Conservation (phyloP, 2,888 invertebrate species). For the Drosophila peninsularis region DNA sequence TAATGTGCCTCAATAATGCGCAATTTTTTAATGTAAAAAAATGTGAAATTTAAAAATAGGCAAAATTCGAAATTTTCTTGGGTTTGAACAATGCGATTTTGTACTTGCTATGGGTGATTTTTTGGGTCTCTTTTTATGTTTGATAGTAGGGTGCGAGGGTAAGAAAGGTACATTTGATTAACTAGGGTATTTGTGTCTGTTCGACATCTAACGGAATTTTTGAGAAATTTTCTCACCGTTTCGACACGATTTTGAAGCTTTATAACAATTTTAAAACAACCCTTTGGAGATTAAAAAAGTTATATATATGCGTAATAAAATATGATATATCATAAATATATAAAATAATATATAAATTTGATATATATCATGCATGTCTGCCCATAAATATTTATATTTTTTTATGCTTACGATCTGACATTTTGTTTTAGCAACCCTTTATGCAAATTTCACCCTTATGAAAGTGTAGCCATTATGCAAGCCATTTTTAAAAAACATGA, state of each 20-base stretch:
- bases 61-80: slow-evolving; percentile 38
- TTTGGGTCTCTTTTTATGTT: slow-evolving; percentile 29
- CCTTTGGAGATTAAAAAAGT: not conserved
- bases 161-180: slow-evolving; percentile 57
- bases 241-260: not conserved
- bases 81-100: slow-evolving; percentile 49
- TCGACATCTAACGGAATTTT: slow-evolving; percentile 69
- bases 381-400: slow-evolving; percentile 5
- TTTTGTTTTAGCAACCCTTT: slow-evolving; percentile 21
- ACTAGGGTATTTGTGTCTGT: slow-evolving; percentile 26
- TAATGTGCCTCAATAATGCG: slow-evolving; percentile 69
- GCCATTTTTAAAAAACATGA: slow-evolving; percentile 7
- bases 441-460: slow-evolving; percentile 51
- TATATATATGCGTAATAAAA: too few species aligned
- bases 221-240: slow-evolving; percentile 66
- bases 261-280: not conserved
- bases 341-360: not conserved
- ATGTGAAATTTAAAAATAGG: slow-evolving; percentile 54
- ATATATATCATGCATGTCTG: not conserved
- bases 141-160: slow-evolving; percentile 46
- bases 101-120: slow-evolving; percentile 46
- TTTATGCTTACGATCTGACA: not conserved
- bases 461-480: slow-evolving; percentile 14
- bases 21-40: slow-evolving; percentile 72
- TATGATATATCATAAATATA: not conserved